Evolutionary conservation across 2,888 invertebrate species (phyloP).

Genomic region (Amblyjoppa fuscipennis): DNA sequence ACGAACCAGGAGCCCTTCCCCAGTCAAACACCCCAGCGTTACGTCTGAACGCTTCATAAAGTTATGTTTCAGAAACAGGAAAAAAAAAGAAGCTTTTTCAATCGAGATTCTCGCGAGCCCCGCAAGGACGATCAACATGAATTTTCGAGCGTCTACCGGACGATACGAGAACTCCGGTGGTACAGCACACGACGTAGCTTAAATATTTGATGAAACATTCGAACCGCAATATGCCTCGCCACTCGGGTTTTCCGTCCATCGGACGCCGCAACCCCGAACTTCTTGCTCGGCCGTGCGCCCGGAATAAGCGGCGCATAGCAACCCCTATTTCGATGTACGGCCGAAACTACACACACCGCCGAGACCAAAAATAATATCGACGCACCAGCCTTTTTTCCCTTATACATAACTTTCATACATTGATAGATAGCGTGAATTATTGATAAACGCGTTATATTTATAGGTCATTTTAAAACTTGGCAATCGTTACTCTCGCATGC

Average conservation of each 20-base stretch:
- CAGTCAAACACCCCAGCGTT: conserved; percentile 63
- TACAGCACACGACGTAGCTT: conserved; percentile 80
- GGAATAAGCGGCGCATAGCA: conserved; percentile 45
- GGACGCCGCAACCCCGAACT: conserved; percentile 57
- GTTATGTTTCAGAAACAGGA: conserved; percentile 72
- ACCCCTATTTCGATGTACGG: conserved; percentile 52
- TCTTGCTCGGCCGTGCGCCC: conserved; percentile 4
- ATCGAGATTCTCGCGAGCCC: conserved; percentile 73
- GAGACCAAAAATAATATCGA: conserved; percentile 57
- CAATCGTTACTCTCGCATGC: conserved; percentile 71
- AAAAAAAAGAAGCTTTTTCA: conserved; percentile 78
- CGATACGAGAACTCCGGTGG: conserved; percentile 25
- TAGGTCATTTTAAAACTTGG: conserved; percentile 69
- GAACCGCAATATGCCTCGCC: conserved; percentile 81
- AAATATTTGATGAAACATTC: conserved; percentile 84
- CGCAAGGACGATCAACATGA: conserved; percentile 79
- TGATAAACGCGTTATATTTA: conserved; percentile 73
- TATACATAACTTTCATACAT: conserved; percentile 79
- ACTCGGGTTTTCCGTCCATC: conserved; percentile 73
- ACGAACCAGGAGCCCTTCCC: conserved; percentile 32
- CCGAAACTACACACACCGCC: conserved; percentile 26
- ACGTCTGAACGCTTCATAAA: conserved; percentile 75
- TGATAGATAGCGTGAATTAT: conserved; percentile 74
- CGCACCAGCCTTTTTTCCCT: conserved; percentile 77
- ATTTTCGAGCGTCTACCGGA: conserved; percentile 79